Evolutionary conservation across 1,140 invertebrate genomes (phyloP).

Genomic region (Coptotermes formosanus): DNA sequence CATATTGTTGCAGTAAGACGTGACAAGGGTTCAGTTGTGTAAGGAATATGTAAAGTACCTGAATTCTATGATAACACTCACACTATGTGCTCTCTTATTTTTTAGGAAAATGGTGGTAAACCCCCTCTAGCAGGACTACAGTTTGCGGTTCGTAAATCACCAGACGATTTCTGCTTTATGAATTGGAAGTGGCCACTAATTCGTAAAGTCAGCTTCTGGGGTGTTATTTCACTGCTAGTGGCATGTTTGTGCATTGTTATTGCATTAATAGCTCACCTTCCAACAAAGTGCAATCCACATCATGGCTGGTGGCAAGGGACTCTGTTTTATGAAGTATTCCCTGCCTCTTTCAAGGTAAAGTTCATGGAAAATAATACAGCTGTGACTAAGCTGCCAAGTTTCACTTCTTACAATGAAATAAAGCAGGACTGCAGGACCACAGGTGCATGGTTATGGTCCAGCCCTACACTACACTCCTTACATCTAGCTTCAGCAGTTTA

Average conservation of each 20-base stretch:
- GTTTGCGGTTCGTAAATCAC: constrained; percentile 56
- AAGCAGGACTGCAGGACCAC: no score
- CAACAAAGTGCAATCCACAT: constrained; percentile 65
- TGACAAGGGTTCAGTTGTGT: no score
- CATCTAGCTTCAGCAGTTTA: no score
- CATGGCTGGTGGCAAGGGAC: constrained; percentile 77
- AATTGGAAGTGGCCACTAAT: constrained; percentile 80
- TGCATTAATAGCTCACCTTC: constrained; percentile 66
- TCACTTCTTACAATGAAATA: no score
- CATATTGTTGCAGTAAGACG: no score
- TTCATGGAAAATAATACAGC: background rate
- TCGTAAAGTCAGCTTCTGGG: constrained; percentile 67
- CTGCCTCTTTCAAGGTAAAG: constrained; percentile 67
- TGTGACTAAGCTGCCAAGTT: no score
- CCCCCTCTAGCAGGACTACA: constrained; percentile 53
- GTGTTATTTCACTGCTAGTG: constrained; percentile 63
- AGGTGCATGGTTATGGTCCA: no score
- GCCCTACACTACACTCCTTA: no score
- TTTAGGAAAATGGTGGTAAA: constrained; percentile 56
- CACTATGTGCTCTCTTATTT: background rate
- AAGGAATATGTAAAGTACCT: no score
- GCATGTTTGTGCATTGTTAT: constrained; percentile 69
- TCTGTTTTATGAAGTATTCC: constrained; percentile 80
- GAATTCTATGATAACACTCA: no score
- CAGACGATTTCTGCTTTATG: constrained; percentile 64